phyloP scores from a whole-genome alignment of 2,113 vertebrate genomes.

The Trichomycterus rosablanca region DNA sequence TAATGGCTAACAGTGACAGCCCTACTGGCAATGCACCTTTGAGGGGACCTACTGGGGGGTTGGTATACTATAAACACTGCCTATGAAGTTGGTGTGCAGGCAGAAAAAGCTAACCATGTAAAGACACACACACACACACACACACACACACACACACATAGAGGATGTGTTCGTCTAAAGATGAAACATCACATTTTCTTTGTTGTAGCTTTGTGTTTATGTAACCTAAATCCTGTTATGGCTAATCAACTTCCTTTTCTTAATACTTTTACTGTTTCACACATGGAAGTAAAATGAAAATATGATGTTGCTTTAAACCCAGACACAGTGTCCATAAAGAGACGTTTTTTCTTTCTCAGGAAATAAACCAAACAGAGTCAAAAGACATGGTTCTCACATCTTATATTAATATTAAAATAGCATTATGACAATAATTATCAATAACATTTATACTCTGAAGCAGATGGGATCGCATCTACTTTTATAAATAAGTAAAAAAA shows the following conservation, averaged over 20 bases:
- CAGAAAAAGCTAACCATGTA: neutral
- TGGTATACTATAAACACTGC: no score
- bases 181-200: constrained; percentile 10
- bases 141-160: neutral
- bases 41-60: no score
- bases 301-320: no score
- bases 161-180: neutral
- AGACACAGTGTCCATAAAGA: no score
- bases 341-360: neutral
- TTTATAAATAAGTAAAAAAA: constrained; percentile 73
- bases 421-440: constrained; percentile 56
- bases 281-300: neutral
- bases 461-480: constrained; percentile 43
- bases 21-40: no score
- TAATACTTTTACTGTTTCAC: neutral
- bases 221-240: constrained; percentile 24
- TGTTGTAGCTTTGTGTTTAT: neutral
- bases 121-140: neutral
- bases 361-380: neutral
- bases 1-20: no score
- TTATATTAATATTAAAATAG: constrained; percentile 74
- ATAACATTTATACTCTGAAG: constrained; percentile 66
- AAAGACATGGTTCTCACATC: constrained; percentile 35
- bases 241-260: constrained; percentile 2
- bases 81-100: no score